Evolutionary conservation across 2,797 vertebrate genomes (phyloP), one percentile per base, ranked within the genome.

Genomic region (Mormyrops attenuatus): DNA sequence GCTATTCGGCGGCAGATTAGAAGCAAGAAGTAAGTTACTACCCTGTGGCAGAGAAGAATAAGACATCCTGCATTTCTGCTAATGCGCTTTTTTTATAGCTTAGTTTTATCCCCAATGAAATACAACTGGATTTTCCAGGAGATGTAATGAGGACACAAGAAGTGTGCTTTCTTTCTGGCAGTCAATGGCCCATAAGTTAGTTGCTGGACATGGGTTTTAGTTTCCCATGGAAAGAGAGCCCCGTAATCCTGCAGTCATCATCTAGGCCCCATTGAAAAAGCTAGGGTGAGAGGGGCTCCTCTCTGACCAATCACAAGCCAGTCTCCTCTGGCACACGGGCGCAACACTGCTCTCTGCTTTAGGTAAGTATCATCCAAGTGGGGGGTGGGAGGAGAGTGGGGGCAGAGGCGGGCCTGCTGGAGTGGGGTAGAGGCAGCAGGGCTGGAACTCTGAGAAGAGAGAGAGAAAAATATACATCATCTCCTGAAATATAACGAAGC

Each of bases 401-500:
- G 63, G 26, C 26, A 69, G 63, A 69, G 66, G 66, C 66, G 66
- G 66, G 26, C 66, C 66, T 34, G 66, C 66, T 5, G 26, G 30
- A 69, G 26, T 5, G 4, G 66, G 66, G 66, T 69, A 69, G 66
- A 38, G 66, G 30, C 30, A 73, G 66, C 66, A 73, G 66, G 66
- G 66, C 66, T 73, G 66, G 66, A 73, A 17, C 66, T 73, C 66
- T 69, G 63, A 73, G 26, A 73, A 73, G 66, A 73, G 66, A 73
- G 66, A 73, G 66, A 73, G 66, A 73, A 38, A 73, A 73, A 73
- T 73, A 73, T 73, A 73, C 66, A 73, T 73, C 30, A 73, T 73
- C 66, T 73, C 30, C 66, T 73, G 13, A 38, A 38, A 73, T 73
- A 38, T 73, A 73, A 73, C 11, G 5, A 73, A 73, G 60, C 60